Base-by-base conservation (phyloP, 2,113 vertebrate genomes). In the Hyperopisus bebe region DNA sequence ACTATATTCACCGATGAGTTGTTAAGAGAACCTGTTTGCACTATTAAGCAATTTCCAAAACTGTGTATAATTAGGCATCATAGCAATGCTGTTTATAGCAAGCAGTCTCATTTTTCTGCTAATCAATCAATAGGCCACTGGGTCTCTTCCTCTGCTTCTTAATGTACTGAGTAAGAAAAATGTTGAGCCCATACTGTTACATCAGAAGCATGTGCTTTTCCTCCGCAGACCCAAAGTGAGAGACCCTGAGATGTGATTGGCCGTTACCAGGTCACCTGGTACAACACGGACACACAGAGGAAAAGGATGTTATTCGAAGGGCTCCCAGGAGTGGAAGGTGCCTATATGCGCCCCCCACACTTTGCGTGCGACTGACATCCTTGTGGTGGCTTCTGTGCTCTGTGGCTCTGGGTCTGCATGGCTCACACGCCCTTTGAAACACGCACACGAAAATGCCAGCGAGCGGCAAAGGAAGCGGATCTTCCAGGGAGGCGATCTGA, bases 31-130 rank as follows among this genome's bases (percentile, higher is more conserved):
- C 93, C 92, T 93, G 92, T 94, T 94, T 94, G 94, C 94, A 94
- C 95, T 95, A 94, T 95, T 95, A 39, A 15, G 27, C 35, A 90
- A 93, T 89, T 90, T 92, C 90, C 90, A 90, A 92, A 92, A 88
- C 92, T 90, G 90, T 39, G 90, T 91, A 93, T 96, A 95, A 95
- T 92, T 92, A 96, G 94, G 92, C 91, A 95, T 94, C n/a, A 94
- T 95, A 96, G 95, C 95, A 53, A 95, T 94, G 95, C 95, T 94
- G 94, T 93, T 95, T 95, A 95, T 95, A 96, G 95, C 95, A 96
- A 96, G 95, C 95, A 94, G 90, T 94, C 94, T 92, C 92, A 94
- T 94, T 94, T 95, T 95, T 95, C 96, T 95, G 95, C 95, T 91
- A 92, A 91, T 94, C 96, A 95, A 95, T 95, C 95, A 96, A 95